Conservation (phyloP, 2,888 invertebrate genomes). For the Melitaea athalia region DNA sequence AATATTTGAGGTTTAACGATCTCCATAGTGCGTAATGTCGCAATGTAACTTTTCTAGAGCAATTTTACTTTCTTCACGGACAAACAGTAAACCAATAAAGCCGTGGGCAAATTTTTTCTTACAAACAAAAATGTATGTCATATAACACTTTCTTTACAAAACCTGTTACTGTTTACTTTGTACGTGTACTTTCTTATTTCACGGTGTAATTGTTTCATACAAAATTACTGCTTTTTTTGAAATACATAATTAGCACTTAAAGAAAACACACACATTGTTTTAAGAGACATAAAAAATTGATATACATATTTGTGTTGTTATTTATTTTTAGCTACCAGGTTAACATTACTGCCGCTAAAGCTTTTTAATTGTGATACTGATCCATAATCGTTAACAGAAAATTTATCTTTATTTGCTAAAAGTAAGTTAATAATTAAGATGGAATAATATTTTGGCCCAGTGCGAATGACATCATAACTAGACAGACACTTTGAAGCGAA, state of each 20-base stretch:
- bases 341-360: too few species aligned
- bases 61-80: constrained; percentile 4
- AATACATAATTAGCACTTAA: background rate
- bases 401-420: too few species aligned
- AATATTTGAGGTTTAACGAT: background rate
- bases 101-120: background rate
- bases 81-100: background rate
- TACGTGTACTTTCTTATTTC: constrained; percentile 25
- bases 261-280: background rate
- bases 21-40: background rate
- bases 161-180: constrained; percentile 52
- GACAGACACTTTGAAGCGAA: background rate
- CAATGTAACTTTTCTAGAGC: background rate
- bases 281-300: background rate
- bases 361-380: too few species aligned
- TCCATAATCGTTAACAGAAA: too few species aligned
- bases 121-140: constrained; percentile 56
- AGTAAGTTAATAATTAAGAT: too few species aligned
- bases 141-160: constrained; percentile 67
- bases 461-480: too few species aligned
- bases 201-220: constrained; percentile 2
- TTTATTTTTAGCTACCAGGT: too few species aligned
- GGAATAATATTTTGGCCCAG: too few species aligned
- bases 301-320: too few species aligned
- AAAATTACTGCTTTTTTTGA: background rate